A percentile compares a stretch with the other conserved stretches of the same genome.
These are phyloP conservation scores for Bubo blakistoni DNA, from an alignment of 2,113 vertebrate species.

Conservation along the genomic window DNA sequence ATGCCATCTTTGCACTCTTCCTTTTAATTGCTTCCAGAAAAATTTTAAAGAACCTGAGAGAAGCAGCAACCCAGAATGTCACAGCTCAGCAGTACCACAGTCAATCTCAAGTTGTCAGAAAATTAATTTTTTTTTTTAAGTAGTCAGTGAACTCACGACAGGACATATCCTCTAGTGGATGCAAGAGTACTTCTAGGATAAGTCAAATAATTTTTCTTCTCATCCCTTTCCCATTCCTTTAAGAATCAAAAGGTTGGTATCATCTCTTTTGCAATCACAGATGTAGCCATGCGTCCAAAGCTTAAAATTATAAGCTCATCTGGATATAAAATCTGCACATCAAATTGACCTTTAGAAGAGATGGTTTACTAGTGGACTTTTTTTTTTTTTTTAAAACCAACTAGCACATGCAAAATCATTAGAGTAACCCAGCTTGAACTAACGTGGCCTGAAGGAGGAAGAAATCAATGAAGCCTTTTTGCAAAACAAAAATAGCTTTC, in stretches of 20 bases:
- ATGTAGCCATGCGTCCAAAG: not conserved
- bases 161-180: not conserved
- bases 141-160: not conserved
- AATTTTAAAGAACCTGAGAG: constrained; percentile 85
- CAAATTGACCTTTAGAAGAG: not conserved
- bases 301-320: not conserved
- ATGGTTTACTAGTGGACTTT: not conserved
- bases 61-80: not conserved
- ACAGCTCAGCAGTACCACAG: not conserved
- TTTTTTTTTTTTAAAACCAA: not conserved
- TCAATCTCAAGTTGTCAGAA: not conserved
- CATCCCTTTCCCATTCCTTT: not conserved
- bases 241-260: not conserved
- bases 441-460: not conserved
- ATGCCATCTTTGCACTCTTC: constrained; percentile 80
- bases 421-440: not conserved
- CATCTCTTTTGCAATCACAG: not conserved
- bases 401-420: not conserved
- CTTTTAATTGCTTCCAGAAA: constrained; percentile 86
- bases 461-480: not conserved
- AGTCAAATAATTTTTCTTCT: not conserved
- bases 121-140: not conserved
- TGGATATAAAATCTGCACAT: not conserved
- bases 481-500: not conserved
- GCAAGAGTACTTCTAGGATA: not conserved